phyloP scores from a whole-genome alignment of 2,888 invertebrate species.

The Agelastica alni region DNA sequence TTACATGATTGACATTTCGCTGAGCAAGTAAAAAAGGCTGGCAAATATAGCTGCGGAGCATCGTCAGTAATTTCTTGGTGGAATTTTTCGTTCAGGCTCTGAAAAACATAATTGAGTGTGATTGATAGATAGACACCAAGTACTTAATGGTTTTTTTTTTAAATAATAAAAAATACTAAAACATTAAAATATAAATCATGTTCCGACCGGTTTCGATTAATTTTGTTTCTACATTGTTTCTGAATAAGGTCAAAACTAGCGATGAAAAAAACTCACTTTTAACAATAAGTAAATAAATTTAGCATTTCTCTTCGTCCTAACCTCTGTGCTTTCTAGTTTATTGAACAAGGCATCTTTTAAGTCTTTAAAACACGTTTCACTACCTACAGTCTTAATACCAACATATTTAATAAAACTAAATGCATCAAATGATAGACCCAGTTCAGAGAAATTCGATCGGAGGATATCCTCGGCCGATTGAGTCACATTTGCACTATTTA shows the following conservation, averaged over 20 bases:
- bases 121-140: no score
- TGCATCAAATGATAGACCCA: constrained; percentile 68
- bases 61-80: constrained; percentile 67
- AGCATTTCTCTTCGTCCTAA: constrained; percentile 70
- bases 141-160: no score
- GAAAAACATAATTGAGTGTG: no score
- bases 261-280: constrained; percentile 59
- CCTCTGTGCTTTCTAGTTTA: constrained; percentile 71
- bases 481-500: constrained; percentile 60
- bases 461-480: constrained; percentile 68
- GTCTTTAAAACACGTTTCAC: constrained; percentile 64
- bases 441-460: constrained; percentile 64
- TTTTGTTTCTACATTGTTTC: no score
- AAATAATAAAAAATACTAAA: no score
- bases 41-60: constrained; percentile 70
- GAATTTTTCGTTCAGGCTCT: constrained; percentile 75
- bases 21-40: constrained; percentile 79
- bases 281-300: constrained; percentile 70
- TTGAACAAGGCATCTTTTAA: constrained; percentile 63
- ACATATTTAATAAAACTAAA: constrained; percentile 74
- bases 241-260: no score
- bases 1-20: constrained; percentile 72
- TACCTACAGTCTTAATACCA: constrained; percentile 62
- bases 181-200: no score
- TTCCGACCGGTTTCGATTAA: no score